Evolutionary conservation across 2,797 vertebrate genomes (phyloP).

Genomic region (Propithecus deckenii): DNA sequence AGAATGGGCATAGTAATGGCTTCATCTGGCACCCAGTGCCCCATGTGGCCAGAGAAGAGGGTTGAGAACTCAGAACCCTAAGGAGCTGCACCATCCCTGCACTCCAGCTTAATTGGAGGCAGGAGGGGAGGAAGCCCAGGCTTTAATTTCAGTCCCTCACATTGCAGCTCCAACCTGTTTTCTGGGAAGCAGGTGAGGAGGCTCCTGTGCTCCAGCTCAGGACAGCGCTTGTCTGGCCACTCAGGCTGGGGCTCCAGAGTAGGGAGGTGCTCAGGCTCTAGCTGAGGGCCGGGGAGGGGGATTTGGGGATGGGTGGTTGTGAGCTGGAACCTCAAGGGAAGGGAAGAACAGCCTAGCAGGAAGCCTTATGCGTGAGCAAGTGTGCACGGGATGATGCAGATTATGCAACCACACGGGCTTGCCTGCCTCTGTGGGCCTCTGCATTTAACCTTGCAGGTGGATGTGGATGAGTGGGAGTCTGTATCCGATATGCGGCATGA

Average conservation of each 20-base stretch:
- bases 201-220: not conserved
- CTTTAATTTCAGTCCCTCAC: not conserved
- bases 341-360: not conserved
- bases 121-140: not conserved
- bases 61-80: not conserved
- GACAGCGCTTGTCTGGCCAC: not conserved
- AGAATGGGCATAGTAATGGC: not conserved
- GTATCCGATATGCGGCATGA: not conserved
- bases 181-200: not conserved
- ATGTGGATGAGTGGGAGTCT: not conserved
- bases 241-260: not conserved
- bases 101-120: not conserved
- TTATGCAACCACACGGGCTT: rapidly evolving
- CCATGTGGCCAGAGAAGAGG: not conserved
- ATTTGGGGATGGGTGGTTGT: not conserved
- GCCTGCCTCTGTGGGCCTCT: not conserved
- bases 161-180: not conserved
- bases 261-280: not conserved
- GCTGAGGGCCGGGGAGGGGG: not conserved
- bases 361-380: not conserved
- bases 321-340: not conserved
- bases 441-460: not conserved
- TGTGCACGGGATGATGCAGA: not conserved
- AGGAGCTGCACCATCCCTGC: not conserved
- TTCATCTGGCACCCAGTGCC: not conserved